Evolutionary conservation across 2,113 vertebrate species (phyloP).

Genomic region (Girardinichthys multiradiatus): DNA sequence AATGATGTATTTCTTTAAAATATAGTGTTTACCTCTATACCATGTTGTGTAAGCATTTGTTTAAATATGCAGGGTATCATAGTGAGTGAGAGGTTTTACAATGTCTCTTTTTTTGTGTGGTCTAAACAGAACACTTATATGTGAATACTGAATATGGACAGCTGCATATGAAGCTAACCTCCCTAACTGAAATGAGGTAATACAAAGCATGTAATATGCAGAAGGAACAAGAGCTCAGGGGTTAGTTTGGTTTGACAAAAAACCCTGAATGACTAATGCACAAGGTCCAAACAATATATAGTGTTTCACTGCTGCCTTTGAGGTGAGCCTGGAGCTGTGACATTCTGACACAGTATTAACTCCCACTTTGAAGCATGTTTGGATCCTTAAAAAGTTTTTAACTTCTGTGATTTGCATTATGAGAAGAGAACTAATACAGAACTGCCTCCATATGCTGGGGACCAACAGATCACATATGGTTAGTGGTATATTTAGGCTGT

Average conservation of each 20-base stretch:
- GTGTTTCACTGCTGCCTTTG: slow-evolving; percentile 32
- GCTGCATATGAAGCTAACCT: background rate
- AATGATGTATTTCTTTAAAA: background rate
- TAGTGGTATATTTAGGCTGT: background rate
- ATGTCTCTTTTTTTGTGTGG: background rate
- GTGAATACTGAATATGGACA: background rate
- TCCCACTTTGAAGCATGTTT: background rate
- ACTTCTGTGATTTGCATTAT: background rate
- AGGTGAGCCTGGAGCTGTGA: slow-evolving; percentile 5
- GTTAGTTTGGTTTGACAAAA: slow-evolving; percentile 24
- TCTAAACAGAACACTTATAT: background rate
- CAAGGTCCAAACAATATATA: slow-evolving; percentile 8
- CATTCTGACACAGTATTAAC: slow-evolving; percentile 1
- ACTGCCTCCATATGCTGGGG: background rate
- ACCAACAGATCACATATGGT: background rate
- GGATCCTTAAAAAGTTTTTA: slow-evolving; percentile 22
- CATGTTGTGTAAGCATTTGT: background rate
- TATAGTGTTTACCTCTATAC: too few species aligned
- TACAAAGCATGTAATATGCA: slow-evolving; percentile 16
- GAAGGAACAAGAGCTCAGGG: slow-evolving; percentile 20
- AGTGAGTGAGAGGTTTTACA: background rate
- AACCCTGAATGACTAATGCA: slow-evolving; percentile 43
- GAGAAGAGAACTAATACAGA: background rate
- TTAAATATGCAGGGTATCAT: background rate
- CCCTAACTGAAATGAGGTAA: background rate